Conservation (phyloP, 2,113 vertebrate species). For the Sebastes schlegelii region DNA sequence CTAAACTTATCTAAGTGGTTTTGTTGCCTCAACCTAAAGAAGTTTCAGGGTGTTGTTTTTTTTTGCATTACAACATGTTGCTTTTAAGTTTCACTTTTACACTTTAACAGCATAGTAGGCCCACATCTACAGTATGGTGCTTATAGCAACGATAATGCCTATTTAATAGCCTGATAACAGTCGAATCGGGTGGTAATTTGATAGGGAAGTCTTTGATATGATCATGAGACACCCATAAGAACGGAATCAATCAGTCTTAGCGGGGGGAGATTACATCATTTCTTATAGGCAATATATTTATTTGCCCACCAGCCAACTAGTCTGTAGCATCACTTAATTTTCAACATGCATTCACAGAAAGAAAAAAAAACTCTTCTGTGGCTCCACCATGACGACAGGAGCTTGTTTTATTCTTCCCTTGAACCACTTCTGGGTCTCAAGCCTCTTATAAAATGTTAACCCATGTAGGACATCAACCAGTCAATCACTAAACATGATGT, state of each 20-base stretch:
- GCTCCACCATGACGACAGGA: background rate
- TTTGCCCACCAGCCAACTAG: background rate
- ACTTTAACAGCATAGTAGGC: too few relatives aligned
- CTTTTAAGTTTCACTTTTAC: too few relatives aligned
- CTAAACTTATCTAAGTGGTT: too few relatives aligned
- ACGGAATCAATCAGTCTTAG: background rate
- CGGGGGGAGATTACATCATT: background rate
- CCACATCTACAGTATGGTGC: too few relatives aligned
- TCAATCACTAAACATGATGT: slow-evolving; percentile 16
- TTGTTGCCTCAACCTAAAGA: too few relatives aligned
- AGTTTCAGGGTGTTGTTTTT: too few relatives aligned
- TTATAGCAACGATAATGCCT: too few relatives aligned
- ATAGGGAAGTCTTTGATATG: background rate
- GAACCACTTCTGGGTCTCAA: background rate
- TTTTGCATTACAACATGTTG: too few relatives aligned
- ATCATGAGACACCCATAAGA: background rate
- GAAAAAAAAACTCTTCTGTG: background rate
- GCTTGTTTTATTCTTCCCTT: slow-evolving; percentile 3
- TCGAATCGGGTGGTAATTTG: background rate
- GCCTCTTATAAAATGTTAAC: slow-evolving; percentile 8
- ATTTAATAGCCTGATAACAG: too few relatives aligned
- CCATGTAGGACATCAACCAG: background rate
- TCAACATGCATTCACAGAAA: background rate
- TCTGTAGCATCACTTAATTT: background rate
- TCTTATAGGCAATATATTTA: slow-evolving; percentile 1